A percentile compares a stretch with the other conserved stretches of the same genome.
Conservation (phyloP, 1,140 invertebrate species). For the Wasmannia auropunctata region DNA sequence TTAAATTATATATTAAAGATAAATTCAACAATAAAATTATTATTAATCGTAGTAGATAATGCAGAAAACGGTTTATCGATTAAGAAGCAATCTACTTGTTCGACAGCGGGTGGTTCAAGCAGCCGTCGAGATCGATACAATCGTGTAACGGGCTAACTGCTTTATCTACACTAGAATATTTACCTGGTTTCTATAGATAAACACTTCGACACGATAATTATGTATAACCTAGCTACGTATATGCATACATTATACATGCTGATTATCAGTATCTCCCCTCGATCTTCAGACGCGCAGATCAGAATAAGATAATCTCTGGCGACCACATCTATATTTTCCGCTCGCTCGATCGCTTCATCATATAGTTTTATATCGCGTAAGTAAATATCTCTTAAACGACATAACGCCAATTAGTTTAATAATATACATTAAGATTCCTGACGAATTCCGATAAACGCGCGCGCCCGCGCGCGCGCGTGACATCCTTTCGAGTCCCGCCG, state of each 20-base stretch:
- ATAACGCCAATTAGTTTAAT: constrained; percentile 9
- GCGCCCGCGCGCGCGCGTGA: background rate
- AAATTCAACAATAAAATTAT: background rate
- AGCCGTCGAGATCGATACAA: background rate
- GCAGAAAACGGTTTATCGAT: background rate
- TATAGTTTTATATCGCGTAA: background rate
- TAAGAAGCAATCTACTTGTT: background rate
- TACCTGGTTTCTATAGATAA: background rate
- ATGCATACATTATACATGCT: background rate
- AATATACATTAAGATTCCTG: constrained; percentile 2
- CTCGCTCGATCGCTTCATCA: background rate
- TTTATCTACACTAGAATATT: background rate
- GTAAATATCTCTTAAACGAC: background rate
- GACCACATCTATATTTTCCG: background rate
- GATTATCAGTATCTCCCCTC: background rate
- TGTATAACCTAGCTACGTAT: background rate
- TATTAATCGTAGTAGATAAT: background rate
- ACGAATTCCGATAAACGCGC: background rate
- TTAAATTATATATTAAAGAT: too few species aligned
- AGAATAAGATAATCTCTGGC: background rate
- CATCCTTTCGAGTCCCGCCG: constrained; percentile 8
- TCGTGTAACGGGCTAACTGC: background rate
- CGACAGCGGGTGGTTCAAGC: background rate
- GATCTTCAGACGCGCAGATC: background rate
- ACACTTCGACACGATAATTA: background rate